Conservation (phyloP, 2,797 vertebrate species). For the Tauraco hartlaubi region DNA sequence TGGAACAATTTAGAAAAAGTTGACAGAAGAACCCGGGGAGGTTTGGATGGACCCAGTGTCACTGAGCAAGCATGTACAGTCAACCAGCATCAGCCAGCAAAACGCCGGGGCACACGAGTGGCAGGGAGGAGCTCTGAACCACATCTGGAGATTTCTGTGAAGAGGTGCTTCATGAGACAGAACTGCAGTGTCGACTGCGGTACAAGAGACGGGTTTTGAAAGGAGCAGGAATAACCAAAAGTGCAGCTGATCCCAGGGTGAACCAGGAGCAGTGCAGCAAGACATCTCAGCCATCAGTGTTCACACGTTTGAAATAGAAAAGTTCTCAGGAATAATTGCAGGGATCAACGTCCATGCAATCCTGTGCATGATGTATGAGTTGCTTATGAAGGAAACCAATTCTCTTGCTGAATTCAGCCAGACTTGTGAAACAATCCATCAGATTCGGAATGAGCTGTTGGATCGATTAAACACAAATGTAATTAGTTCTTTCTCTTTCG, state of each 20-base stretch:
- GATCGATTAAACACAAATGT: conserved; percentile 46
- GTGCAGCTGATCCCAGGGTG: background rate
- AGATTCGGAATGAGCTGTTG: background rate
- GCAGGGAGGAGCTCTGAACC: background rate
- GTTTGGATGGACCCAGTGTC: background rate
- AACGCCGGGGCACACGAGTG: background rate
- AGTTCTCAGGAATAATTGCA: background rate
- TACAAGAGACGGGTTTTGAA: background rate
- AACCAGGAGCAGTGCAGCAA: background rate
- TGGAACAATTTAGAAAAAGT: background rate
- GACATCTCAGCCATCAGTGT: background rate
- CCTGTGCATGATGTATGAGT: background rate
- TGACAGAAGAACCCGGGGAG: background rate
- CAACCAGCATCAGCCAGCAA: background rate
- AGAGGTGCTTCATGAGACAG: background rate
- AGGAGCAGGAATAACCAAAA: background rate
- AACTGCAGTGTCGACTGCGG: background rate
- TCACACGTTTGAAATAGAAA: background rate
- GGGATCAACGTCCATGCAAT: background rate
- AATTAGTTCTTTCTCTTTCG: conserved; percentile 52
- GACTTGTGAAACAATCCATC: background rate
- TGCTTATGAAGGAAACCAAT: background rate
- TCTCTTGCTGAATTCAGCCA: conserved; percentile 3
- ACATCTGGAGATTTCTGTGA: background rate
- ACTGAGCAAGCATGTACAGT: background rate